phyloP scores from a whole-genome alignment of 2,113 vertebrate genomes.

The Patagioenas fasciata region DNA sequence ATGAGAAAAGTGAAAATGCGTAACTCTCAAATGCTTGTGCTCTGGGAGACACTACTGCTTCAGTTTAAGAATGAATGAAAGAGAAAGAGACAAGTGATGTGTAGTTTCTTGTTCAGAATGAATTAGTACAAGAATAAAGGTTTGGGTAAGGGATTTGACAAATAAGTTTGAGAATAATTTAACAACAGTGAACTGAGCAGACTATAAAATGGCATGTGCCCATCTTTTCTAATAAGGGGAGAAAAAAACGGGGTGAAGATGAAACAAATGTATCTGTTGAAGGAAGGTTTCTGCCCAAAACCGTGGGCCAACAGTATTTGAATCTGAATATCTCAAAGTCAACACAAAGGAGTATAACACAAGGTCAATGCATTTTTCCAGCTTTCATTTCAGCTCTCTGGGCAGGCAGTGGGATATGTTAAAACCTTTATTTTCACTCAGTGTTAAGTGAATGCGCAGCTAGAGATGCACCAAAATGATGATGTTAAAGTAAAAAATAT shows the following conservation, averaged over 20 bases:
- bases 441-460: slow-evolving; percentile 38
- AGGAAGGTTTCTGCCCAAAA: not conserved
- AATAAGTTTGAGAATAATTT: slow-evolving; percentile 4
- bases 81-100: not conserved
- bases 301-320: not conserved
- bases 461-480: slow-evolving; percentile 23
- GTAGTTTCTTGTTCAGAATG: not conserved
- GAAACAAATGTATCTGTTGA: not conserved
- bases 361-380: slow-evolving; percentile 23
- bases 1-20: slow-evolving; percentile 29
- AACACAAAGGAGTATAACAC: not conserved
- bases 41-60: not conserved
- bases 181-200: not conserved
- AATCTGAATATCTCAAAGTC: not conserved
- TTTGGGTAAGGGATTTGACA: not conserved
- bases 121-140: not conserved
- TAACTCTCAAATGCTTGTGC: not conserved
- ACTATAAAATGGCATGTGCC: not conserved
- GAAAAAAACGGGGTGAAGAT: not conserved
- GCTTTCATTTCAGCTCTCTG: slow-evolving; percentile 19
- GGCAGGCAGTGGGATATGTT: not conserved
- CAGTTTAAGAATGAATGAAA: slow-evolving; percentile 26
- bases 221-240: not conserved
- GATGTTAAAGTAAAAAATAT: slow-evolving; percentile 32
- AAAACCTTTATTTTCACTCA: slow-evolving; percentile 28